These are phyloP conservation scores for Polylopha cassiicola DNA, from an alignment of 2,888 invertebrate species.

Conservation along the genomic window DNA sequence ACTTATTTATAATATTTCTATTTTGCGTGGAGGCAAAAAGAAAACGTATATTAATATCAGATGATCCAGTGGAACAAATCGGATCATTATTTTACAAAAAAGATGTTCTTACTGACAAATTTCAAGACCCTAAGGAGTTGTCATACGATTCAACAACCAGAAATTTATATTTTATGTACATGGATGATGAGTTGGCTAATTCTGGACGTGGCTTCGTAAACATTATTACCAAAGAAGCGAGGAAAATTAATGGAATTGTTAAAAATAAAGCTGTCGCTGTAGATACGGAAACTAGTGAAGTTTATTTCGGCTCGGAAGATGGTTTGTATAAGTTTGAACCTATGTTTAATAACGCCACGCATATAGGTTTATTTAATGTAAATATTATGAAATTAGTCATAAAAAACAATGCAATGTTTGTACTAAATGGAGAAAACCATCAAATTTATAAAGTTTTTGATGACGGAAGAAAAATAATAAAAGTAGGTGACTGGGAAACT, in stretches of 20 bases:
- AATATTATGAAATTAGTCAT: constrained; percentile 61
- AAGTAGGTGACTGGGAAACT: constrained; percentile 46
- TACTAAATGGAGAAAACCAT: constrained; percentile 61
- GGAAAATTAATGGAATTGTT: constrained; percentile 52
- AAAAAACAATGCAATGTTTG: constrained; percentile 58
- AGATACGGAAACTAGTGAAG: constrained; percentile 53
- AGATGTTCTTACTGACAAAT: constrained; percentile 50
- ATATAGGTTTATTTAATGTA: constrained; percentile 60
- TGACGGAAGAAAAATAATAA: constrained; percentile 39
- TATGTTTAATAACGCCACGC: constrained; percentile 41
- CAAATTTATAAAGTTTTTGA: constrained; percentile 58
- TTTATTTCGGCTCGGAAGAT: constrained; percentile 64
- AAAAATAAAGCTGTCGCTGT: constrained; percentile 63
- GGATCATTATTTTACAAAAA: constrained; percentile 57
- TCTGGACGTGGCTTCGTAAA: constrained; percentile 60
- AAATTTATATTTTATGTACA: constrained; percentile 65
- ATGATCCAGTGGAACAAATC: constrained; percentile 51
- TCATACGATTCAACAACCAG: constrained; percentile 61
- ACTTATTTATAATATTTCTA: constrained; percentile 22
- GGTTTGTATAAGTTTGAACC: constrained; percentile 62
- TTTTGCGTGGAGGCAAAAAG: constrained; percentile 45
- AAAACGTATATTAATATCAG: constrained; percentile 45
- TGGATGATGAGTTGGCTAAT: constrained; percentile 58
- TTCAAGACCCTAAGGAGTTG: constrained; percentile 51
- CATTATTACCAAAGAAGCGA: constrained; percentile 48